These are phyloP conservation scores for Danionella cerebrum DNA, from an alignment of 2,113 vertebrate species.

Conservation along the genomic window DNA sequence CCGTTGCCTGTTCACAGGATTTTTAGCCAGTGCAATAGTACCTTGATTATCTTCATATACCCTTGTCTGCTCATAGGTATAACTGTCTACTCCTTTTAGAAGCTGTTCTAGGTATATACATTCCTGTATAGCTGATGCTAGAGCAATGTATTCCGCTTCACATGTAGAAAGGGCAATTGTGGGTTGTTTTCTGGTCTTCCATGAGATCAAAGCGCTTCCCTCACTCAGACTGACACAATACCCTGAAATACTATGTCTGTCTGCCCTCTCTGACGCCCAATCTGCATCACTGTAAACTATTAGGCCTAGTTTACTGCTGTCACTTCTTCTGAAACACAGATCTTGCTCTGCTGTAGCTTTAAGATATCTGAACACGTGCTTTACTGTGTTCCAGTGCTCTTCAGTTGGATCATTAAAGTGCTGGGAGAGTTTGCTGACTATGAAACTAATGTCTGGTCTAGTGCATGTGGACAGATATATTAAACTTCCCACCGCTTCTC, in stretches of 20 bases:
- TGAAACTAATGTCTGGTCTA: background rate
- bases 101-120: background rate
- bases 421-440: background rate
- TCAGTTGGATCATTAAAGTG: constrained; percentile 1
- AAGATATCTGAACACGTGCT: background rate
- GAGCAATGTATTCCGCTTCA: background rate
- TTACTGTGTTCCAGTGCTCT: background rate
- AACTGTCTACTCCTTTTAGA: too few species aligned
- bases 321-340: background rate
- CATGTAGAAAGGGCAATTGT: background rate
- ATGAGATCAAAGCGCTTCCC: background rate
- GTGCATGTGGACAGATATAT: background rate
- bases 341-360: background rate
- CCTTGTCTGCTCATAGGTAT: too few species aligned
- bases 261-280: background rate
- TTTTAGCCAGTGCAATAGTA: too few species aligned
- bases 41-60: too few species aligned
- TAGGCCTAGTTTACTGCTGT: background rate
- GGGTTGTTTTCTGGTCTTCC: background rate
- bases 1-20: too few species aligned
- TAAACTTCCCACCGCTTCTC: background rate
- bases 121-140: background rate
- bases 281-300: background rate
- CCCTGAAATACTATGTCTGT: background rate
- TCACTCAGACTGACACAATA: background rate